Evolutionary conservation across 2,888 invertebrate genomes (phyloP), one percentile per base, ranked within the genome.

Genomic region (Mycalesis mineus): DNA sequence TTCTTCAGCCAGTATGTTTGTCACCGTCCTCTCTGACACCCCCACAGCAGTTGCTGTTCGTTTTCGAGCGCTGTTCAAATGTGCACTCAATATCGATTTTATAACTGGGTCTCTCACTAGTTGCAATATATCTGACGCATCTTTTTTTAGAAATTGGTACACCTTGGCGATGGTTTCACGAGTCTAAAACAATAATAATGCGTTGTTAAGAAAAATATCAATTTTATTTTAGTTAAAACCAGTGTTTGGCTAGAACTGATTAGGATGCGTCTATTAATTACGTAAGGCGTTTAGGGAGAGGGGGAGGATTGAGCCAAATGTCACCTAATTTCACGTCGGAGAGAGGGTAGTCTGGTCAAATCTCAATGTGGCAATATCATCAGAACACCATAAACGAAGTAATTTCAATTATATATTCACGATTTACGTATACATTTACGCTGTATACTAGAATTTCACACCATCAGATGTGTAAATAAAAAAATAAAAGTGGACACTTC

Each of bases 101-200:
- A 37, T n/a, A 37, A 37, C 40, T 51, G 54, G 54, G 45, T 57
- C 61, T 51, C 41, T 60, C 37, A 52, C 61, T 41, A 57, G 47
- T 57, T 57, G 9, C 55, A 61, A 51, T 55, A 61, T 48, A 44
- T 44, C 50, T 58, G 1, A 54, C 37, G 58, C 58, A 52, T 61
- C 58, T 33, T 49, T 58, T 56, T 61, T 55, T 41, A 61, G 40
- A 57, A 57, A 61, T 44, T 61, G 47, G 51, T 57, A 61, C 33
- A 57, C 57, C 55, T 61, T 61, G 7, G 57, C 56, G 49, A 60
- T 53, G 13, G 57, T 54, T 61, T 57, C 60, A 14, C 60, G 60
- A 54, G 57, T 57, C 60, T 61, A 57, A 52, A 59, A 59, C 47
- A 59, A 55, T 55, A 45, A 55, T 45, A 49, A 7, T 7, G 7